These are phyloP conservation scores for Epinephelus cyanopodus DNA, from an alignment of 2,113 vertebrate species.

Conservation along the genomic window DNA sequence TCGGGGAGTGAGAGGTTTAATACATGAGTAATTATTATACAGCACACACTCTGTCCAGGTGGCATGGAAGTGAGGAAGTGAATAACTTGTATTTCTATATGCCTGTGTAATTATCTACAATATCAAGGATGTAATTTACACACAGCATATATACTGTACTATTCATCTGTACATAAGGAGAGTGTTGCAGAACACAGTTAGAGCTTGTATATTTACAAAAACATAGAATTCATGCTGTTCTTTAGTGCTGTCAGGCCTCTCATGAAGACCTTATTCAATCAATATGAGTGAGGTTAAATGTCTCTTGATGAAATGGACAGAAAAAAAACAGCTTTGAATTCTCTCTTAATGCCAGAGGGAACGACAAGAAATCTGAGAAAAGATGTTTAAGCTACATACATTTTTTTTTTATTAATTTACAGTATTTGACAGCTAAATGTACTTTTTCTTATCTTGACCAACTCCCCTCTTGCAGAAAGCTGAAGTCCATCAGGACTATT, in stretches of 20 bases:
- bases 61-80: slow-evolving; percentile 24
- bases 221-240: background rate
- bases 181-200: background rate
- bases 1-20: slow-evolving; percentile 73
- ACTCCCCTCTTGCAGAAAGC: no score
- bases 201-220: background rate
- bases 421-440: background rate
- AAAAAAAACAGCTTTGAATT: background rate
- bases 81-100: background rate
- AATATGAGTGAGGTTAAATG: background rate
- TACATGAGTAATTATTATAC: slow-evolving; percentile 80
- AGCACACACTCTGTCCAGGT: slow-evolving; percentile 63
- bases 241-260: background rate
- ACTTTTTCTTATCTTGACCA: no score
- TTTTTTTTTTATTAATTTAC: background rate
- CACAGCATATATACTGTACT: background rate
- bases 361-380: background rate
- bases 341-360: background rate
- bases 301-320: background rate
- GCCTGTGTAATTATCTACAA: slow-evolving; percentile 8
- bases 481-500: no score
- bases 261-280: background rate
- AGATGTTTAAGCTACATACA: no score
- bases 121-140: background rate
- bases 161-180: no score